Evolutionary conservation across 2,888 invertebrate species (phyloP), one percentile per base, ranked within the genome.

Genomic region (Blastobasis lacticolella): DNA sequence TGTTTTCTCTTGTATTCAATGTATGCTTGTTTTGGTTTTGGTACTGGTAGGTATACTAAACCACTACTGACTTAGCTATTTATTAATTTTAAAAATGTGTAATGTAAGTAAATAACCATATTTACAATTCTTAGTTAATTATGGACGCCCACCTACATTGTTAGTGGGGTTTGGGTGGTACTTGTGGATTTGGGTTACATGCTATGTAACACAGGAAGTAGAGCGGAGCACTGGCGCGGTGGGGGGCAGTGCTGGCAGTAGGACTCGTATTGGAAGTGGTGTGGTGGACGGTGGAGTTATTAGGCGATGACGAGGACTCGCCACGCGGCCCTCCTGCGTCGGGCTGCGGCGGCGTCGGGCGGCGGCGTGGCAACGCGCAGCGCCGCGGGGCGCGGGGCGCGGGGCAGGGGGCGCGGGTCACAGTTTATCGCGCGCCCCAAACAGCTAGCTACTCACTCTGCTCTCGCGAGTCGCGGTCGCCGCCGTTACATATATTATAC

Each of bases 381-480:
- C 41, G 46, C 38, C 45, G 50, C 46, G 48, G 51, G 49, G 48
- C 50, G 37, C 43, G 23, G 38, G 48, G 54, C 42, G 46, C 10
- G 49, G 38, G 48, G 54, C 42, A 46, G 10, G 49, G 38, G 53
- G 54, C 48, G 53, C 54, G 56, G 59, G 59, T 58, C 67, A 69
- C 70, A 74, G 77, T 78, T 77, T 76, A 70, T 69, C 66, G 73
- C 63, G 75, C 69, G 68, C 72, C 71, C 65, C 66, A 63, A 68
- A 67, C 78, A 78, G 78, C 79, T 70, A 68, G 41, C 54, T 10
- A 48, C 55, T 41, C 10, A 58, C 55, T 54, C 54, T 49, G 56
- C 55, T 54, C 53, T 53, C 56, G 41, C 54, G 49, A 57, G 55
- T 55, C 53, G 37, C 57, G 49, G 48, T 55, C 41, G 41, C 4